Evolutionary conservation across 30 jellyfish, hydroid and myxozoan genomes (phyloP).

Genomic region (Calvadosia cruxmelitensis): DNA sequence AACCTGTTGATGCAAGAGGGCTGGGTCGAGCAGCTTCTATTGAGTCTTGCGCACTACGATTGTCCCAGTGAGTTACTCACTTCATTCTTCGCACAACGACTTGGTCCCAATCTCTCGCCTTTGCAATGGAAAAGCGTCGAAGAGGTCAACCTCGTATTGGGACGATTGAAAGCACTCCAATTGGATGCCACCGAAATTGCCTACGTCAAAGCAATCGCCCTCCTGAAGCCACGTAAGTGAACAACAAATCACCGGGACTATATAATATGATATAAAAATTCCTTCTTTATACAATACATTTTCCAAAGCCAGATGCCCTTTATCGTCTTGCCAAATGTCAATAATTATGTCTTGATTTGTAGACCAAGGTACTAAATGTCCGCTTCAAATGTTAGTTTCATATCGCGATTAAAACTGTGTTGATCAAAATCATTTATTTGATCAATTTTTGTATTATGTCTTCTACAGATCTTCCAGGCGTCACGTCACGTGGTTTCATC

Average conservation of each 20-base stretch:
- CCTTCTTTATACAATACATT: too few relatives aligned
- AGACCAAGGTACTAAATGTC: too few relatives aligned
- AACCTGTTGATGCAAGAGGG: conserved; percentile 51
- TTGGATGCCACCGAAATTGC: conserved; percentile 75
- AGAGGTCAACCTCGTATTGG: conserved; percentile 32
- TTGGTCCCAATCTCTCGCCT: conserved; percentile 12
- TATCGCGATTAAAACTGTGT: too few relatives aligned
- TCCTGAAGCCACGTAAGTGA: conserved; percentile 71
- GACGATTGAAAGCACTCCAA: conserved; percentile 32
- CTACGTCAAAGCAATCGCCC: conserved; percentile 60
- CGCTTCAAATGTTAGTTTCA: too few relatives aligned
- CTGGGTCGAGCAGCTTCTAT: conserved; percentile 58
- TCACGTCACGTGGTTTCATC: conserved; percentile 29
- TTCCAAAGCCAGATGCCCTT: too few relatives aligned
- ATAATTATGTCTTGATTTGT: too few relatives aligned
- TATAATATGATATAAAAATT: too few relatives aligned
- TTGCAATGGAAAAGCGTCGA: conserved; percentile 27
- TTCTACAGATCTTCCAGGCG: conserved; percentile 38
- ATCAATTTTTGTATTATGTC: neutral
- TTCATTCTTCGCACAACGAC: conserved; percentile 24
- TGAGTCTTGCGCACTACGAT: conserved; percentile 36
- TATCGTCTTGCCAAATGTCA: too few relatives aligned
- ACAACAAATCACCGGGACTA: too few relatives aligned
- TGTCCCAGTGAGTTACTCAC: conserved; percentile 37
- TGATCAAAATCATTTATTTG: too few relatives aligned